A percentile compares a stretch with the other conserved stretches of the same genome.
Evolutionary conservation across 2,113 vertebrate species (phyloP).

Genomic region (Clupea harengus): DNA sequence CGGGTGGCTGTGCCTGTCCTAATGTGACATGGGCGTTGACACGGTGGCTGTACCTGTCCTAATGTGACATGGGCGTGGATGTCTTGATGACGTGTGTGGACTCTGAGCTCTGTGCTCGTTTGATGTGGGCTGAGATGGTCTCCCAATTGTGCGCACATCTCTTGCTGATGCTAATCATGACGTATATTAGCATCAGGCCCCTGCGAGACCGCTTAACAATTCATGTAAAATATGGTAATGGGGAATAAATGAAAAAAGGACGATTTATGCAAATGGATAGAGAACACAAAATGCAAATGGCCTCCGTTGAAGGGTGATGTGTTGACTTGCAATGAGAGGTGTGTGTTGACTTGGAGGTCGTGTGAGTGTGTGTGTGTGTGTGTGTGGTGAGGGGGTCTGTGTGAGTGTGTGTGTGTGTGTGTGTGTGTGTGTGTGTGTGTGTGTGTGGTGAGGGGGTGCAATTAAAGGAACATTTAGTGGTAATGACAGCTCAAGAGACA

Average conservation of each 20-base stretch:
- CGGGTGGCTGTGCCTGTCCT: neutral
- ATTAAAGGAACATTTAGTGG: slow-evolving; percentile 26
- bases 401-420: neutral
- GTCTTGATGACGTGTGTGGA: slow-evolving; percentile 42
- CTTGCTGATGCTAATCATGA: slow-evolving; percentile 37
- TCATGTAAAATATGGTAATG: slow-evolving; percentile 56
- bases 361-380: neutral
- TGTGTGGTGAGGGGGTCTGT: neutral
- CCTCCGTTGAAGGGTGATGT: slow-evolving; percentile 41
- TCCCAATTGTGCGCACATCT: slow-evolving; percentile 25
- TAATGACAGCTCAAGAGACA: slow-evolving; percentile 43
- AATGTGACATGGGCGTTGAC: neutral
- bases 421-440: neutral
- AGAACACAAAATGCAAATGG: slow-evolving; percentile 43
- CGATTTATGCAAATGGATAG: slow-evolving; percentile 50
- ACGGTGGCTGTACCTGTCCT: neutral
- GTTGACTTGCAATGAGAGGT: slow-evolving; percentile 47
- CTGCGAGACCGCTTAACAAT: slow-evolving; percentile 55
- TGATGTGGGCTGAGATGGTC: slow-evolving; percentile 43
- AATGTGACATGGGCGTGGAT: neutral
- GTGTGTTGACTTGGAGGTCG: neutral
- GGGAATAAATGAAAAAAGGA: slow-evolving; percentile 44
- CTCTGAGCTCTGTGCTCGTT: slow-evolving; percentile 21
- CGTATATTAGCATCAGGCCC: slow-evolving; percentile 39
- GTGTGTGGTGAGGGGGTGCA: neutral